phyloP scores from a whole-genome alignment of 2,888 invertebrate species.

The Caenorhabditis japonica region DNA sequence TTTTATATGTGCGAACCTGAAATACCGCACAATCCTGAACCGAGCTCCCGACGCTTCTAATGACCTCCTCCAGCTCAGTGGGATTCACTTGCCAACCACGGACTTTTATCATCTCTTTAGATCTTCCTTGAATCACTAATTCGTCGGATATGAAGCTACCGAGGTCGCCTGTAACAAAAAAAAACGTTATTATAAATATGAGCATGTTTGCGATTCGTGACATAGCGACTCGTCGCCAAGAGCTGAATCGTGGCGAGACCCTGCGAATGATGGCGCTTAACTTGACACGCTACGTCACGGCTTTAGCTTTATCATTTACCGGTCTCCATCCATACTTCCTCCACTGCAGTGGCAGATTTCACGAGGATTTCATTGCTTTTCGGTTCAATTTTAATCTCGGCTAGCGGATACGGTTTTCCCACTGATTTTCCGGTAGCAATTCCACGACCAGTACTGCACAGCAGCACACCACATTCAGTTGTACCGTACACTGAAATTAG shows the following conservation, averaged over 20 bases:
- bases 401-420: conserved; percentile 61
- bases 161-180: conserved; percentile 32
- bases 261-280: too few relatives aligned
- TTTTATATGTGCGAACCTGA: too few relatives aligned
- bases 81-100: conserved; percentile 66
- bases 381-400: conserved; percentile 41
- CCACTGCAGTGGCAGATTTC: conserved; percentile 48
- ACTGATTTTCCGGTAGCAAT: conserved; percentile 33
- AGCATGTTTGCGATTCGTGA: too few relatives aligned
- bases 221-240: background rate
- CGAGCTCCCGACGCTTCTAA: conserved; percentile 29
- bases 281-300: too few relatives aligned
- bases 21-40: conserved; percentile 60
- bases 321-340: conserved; percentile 45
- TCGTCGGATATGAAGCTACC: conserved; percentile 42
- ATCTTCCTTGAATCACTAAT: conserved; percentile 57
- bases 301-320: conserved; percentile 1
- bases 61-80: conserved; percentile 59
- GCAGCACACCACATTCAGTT: conserved; percentile 68
- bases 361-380: conserved; percentile 54
- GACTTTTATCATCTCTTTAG: conserved; percentile 67
- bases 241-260: too few relatives aligned
- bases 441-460: conserved; percentile 57
- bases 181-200: too few relatives aligned
- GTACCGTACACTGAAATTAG: conserved; percentile 67